Conservation (phyloP, 1,140 invertebrate species). For the Euwallacea similis region DNA sequence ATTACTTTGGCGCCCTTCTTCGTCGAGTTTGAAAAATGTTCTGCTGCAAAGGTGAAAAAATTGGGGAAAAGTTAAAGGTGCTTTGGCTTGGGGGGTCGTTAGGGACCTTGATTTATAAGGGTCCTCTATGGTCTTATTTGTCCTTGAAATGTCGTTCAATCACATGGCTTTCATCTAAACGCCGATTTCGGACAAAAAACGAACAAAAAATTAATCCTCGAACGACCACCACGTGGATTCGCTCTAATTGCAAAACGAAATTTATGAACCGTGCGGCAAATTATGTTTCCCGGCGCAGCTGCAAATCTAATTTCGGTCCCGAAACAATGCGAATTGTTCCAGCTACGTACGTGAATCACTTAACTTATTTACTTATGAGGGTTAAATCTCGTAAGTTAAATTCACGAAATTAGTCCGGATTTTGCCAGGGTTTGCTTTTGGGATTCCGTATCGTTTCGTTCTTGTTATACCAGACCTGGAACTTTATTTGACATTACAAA, state of each 20-base stretch:
- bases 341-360: slow-evolving; percentile 31
- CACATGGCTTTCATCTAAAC: too few species aligned
- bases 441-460: not conserved
- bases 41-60: slow-evolving; percentile 7
- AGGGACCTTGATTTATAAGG: slow-evolving; percentile 1
- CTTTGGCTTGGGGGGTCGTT: not conserved
- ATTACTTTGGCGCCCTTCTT: slow-evolving; percentile 16
- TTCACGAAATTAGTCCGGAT: slow-evolving; percentile 4
- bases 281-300: slow-evolving; percentile 35
- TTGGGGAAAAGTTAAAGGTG: slow-evolving; percentile 5
- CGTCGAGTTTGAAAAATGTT: slow-evolving; percentile 11
- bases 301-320: slow-evolving; percentile 35
- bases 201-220: not conserved
- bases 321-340: slow-evolving; percentile 38
- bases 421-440: not conserved
- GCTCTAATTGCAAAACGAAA: slow-evolving; percentile 33
- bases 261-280: slow-evolving; percentile 37
- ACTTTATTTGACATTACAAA: too few species aligned
- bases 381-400: slow-evolving; percentile 33
- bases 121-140: too few species aligned
- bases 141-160: too few species aligned
- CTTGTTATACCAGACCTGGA: not conserved
- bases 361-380: slow-evolving; percentile 38
- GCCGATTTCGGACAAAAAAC: not conserved
- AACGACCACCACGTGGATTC: slow-evolving; percentile 19